Evolutionary conservation across 2,888 invertebrate genomes (phyloP).

Genomic region (Eurytoma adleriae): DNA sequence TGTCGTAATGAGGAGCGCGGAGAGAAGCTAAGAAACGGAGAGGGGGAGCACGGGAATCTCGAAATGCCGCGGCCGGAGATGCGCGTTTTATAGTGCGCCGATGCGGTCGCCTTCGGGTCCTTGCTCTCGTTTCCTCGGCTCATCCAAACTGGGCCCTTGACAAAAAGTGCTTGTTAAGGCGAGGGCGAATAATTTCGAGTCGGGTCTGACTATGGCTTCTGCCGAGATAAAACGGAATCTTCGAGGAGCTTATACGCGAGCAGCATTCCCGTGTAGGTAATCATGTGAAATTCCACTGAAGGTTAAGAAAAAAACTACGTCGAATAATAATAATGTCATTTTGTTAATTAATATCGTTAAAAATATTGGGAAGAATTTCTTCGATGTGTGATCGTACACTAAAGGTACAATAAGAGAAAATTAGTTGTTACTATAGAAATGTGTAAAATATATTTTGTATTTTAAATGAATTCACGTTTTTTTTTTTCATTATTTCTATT

Average conservation of each 20-base stretch:
- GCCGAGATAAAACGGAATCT: not conserved
- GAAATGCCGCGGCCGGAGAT: constrained; percentile 1
- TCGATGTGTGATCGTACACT: too few species aligned
- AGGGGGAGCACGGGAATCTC: constrained; percentile 22
- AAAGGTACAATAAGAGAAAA: too few species aligned
- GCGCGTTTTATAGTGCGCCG: constrained; percentile 29
- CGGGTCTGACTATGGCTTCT: constrained; percentile 9
- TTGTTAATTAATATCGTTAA: too few species aligned
- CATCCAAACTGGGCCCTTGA: constrained; percentile 27
- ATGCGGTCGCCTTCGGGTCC: constrained; percentile 14
- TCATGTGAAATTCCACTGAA: too few species aligned
- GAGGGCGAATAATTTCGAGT: constrained; percentile 44
- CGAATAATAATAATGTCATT: too few species aligned
- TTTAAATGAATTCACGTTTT: too few species aligned
- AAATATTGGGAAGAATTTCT: too few species aligned
- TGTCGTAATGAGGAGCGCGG: constrained; percentile 63
- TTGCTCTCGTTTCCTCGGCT: not conserved
- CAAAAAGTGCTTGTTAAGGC: constrained; percentile 50
- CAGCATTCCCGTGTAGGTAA: not conserved
- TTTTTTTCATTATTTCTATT: too few species aligned
- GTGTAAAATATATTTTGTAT: too few species aligned
- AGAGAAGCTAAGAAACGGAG: not conserved
- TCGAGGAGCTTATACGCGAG: not conserved
- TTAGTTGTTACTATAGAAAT: too few species aligned
- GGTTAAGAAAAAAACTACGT: too few species aligned